Percentiles rank a stretch among this genome's conserved stretches.
Evolutionary conservation across 2,113 vertebrate genomes (phyloP).

Genomic region (Aptenodytes patagonicus): DNA sequence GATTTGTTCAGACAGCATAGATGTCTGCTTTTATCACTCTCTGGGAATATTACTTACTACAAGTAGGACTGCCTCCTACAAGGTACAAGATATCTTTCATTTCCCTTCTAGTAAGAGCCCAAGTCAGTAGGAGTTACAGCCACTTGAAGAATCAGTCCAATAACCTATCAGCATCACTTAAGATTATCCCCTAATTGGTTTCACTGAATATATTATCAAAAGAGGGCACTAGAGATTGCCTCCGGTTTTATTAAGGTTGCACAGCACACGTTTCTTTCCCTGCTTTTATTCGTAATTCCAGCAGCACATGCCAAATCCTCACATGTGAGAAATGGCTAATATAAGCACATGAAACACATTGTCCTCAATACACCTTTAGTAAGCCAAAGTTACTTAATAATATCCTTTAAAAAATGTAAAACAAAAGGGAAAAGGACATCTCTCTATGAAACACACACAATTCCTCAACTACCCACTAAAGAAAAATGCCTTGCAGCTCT

Average conservation of each 20-base stretch:
- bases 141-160: background rate
- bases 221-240: background rate
- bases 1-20: background rate
- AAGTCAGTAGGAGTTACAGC: background rate
- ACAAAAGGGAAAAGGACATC: background rate
- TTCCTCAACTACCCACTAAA: background rate
- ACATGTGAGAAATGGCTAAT: background rate
- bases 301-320: background rate
- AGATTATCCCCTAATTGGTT: background rate
- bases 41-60: background rate
- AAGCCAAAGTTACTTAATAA: background rate
- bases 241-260: background rate
- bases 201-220: background rate
- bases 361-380: background rate
- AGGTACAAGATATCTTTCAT: background rate
- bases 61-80: background rate
- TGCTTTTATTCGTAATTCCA: background rate
- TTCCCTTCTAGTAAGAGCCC: background rate
- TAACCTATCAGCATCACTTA: background rate
- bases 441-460: background rate
- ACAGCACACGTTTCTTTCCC: background rate
- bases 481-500: background rate
- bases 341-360: background rate
- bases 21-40: background rate
- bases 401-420: background rate